Conservation (phyloP, 1,140 invertebrate genomes). For the Parasteatoda tepidariorum region DNA sequence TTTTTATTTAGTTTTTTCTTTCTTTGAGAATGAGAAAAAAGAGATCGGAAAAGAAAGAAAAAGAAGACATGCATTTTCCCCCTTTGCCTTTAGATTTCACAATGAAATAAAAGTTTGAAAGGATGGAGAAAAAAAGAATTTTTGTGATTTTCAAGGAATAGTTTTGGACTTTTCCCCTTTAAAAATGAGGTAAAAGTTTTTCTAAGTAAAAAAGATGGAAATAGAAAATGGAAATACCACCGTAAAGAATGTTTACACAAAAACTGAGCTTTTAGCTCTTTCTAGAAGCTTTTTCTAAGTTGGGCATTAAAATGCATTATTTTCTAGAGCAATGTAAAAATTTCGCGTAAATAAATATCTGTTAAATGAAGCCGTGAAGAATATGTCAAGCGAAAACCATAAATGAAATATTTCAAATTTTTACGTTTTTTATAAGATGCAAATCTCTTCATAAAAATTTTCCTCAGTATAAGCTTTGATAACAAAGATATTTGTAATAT, state of each 20-base stretch:
- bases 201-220: conserved; percentile 4
- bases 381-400: too few relatives aligned
- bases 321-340: too few relatives aligned
- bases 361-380: too few relatives aligned
- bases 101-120: conserved; percentile 35
- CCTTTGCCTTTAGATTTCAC: not conserved
- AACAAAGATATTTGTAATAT: too few relatives aligned
- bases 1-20: conserved; percentile 24
- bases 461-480: too few relatives aligned
- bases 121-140: conserved; percentile 19
- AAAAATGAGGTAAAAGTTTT: conserved; percentile 2
- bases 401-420: too few relatives aligned
- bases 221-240: not conserved
- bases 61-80: not conserved
- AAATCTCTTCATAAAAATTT: too few relatives aligned
- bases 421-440: too few relatives aligned
- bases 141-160: conserved; percentile 35
- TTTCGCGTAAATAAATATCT: too few relatives aligned
- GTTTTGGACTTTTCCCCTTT: conserved; percentile 1
- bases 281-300: not conserved
- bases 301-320: not conserved
- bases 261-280: not conserved
- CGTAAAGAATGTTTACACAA: not conserved
- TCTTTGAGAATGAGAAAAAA: not conserved
- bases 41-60: not conserved